phyloP scores from a whole-genome alignment of 2,113 vertebrate species.

The Corythornis vintsioides region DNA sequence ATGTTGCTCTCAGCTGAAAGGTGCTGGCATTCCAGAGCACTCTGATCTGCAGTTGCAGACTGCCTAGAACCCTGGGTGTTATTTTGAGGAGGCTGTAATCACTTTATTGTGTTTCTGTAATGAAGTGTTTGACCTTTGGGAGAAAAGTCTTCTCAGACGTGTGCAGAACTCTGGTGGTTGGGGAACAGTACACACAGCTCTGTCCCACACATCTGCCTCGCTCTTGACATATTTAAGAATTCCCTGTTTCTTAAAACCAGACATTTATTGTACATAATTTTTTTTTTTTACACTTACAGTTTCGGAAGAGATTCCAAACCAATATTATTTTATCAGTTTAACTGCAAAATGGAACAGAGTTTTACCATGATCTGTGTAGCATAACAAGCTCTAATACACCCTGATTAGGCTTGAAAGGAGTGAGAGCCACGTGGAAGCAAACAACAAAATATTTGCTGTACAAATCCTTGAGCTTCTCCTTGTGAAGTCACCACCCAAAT shows the following conservation, averaged over 20 bases:
- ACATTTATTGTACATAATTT: constrained; percentile 1
- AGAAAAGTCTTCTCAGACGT: constrained; percentile 19
- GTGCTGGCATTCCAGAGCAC: neutral
- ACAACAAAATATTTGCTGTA: neutral
- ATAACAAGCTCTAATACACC: neutral
- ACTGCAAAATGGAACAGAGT: neutral
- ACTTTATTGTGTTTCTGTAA: constrained; percentile 15
- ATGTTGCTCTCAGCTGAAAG: neutral
- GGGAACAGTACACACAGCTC: constrained; percentile 5
- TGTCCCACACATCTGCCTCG: constrained; percentile 37
- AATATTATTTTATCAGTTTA: constrained; percentile 17
- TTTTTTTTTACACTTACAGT: constrained; percentile 25
- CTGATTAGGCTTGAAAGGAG: neutral
- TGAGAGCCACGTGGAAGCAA: neutral
- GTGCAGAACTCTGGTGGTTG: constrained; percentile 10
- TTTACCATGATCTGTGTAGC: neutral
- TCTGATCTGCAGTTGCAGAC: neutral
- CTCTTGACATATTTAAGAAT: neutral
- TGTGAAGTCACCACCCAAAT: neutral
- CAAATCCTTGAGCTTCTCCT: neutral
- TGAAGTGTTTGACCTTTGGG: constrained; percentile 14
- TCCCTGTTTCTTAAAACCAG: constrained; percentile 49
- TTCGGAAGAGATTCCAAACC: too few relatives aligned
- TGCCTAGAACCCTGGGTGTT: neutral
- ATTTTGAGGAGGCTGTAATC: neutral